A percentile compares a stretch with the other conserved stretches of the same genome.
phyloP scores from a whole-genome alignment of 2,888 invertebrate genomes.

The Alloscopus bannaensis region DNA sequence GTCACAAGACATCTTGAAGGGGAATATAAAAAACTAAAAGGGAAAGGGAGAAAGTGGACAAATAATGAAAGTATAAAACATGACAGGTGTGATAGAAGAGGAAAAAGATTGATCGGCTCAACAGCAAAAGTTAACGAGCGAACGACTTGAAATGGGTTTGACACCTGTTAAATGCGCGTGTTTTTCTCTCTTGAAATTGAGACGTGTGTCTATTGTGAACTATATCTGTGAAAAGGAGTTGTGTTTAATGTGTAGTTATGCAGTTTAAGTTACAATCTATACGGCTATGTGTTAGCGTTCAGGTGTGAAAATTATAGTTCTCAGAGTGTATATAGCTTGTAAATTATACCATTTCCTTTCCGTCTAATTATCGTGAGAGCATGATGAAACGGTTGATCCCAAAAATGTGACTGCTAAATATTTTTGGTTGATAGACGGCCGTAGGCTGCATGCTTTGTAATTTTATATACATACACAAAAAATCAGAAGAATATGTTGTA shows the following conservation, averaged over 20 bases:
- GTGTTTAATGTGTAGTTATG: neutral
- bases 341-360: neutral
- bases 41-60: conserved; percentile 31
- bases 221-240: neutral
- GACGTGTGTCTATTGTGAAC: neutral
- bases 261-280: neutral
- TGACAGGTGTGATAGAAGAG: conserved; percentile 48
- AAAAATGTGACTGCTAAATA: no score
- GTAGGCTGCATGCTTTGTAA: no score
- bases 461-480: no score
- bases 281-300: neutral
- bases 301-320: conserved; percentile 12
- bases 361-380: conserved; percentile 16
- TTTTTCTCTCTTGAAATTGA: neutral
- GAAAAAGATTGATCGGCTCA: conserved; percentile 59
- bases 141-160: conserved; percentile 47
- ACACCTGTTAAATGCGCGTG: conserved; percentile 57
- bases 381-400: no score
- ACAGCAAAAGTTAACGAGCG: conserved; percentile 55
- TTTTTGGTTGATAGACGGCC: no score
- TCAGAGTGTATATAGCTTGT: conserved; percentile 4
- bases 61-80: conserved; percentile 31
- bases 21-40: neutral
- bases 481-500: no score
- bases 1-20: no score